Base-by-base conservation (phyloP, 2,797 vertebrate species). In the Pogoniulus pusillus region DNA sequence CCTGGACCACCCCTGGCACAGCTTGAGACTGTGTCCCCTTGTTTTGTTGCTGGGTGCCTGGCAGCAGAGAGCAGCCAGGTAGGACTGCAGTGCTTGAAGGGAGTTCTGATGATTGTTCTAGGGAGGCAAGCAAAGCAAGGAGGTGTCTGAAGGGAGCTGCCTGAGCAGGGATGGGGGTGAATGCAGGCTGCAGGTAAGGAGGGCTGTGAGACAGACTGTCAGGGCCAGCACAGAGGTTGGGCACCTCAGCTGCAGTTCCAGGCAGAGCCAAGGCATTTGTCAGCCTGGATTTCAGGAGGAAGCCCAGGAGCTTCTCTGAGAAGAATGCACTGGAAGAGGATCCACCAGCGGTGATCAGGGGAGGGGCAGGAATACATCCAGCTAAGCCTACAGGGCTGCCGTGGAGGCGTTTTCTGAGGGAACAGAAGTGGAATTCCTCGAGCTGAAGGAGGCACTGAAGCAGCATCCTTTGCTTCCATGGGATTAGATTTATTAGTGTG, bases 81-180 rank as follows among this genome's bases (percentile, higher is more conserved):
- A 94, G 45, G 87, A 68, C 10, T 81, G 43, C 17, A 64, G 62
- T 12, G 12, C 43, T 64, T 68, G 77, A 60, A 91, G 77, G 79
- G 89, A 92, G 87, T 41, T 12, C 41, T 22, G 59, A 54, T 34
- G 14, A 13, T 66, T 90, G 59, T 35, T 75, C 32, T 2, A 24
- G 64, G 3, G 53, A 73, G 30, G 39, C 4, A 24, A 70, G 58
- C 13, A 27, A 39, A 63, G 87, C 53, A 85, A 53, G 39, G 23
- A 72, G 39, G 27, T 23, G n/a, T 57, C 69, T 14, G 66, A 32
- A 30, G 39, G 41, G 73, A 82, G 65, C 54, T 9, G 11, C 60
- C 35, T 4, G 9, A 70, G 73, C 54, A 32, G 49, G 4, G n/a
- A 43, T 7, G 55, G 26, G 49, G 29, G 32, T 2, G 35, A 63